Evolutionary conservation across 1,140 invertebrate genomes (phyloP), one percentile per base, ranked within the genome.

Genomic region (Eumeta japonica): DNA sequence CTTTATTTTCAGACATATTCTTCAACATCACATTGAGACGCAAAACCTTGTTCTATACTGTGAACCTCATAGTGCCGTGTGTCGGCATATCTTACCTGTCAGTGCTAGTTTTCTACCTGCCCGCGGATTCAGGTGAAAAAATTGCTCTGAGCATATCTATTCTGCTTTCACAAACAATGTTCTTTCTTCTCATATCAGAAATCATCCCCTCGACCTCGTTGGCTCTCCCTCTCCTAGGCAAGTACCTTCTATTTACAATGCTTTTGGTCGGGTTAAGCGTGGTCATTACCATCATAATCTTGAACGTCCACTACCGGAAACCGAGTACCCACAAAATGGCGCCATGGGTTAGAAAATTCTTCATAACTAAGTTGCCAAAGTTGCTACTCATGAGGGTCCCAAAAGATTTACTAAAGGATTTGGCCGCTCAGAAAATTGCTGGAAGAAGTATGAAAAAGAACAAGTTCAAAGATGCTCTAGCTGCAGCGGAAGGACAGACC

Each of bases 211-310:
- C 97, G 0, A 99, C 97, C 1, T 98, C 95, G 2, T 75, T 99
- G 28, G 95, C 96, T 0, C 78, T 99, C 17, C 97, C 97, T 3
- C 77, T 99, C 2, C 82, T 99, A 10, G 96, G 97, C 16, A 98
- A 98, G 75, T 99, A 99, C 74, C 82, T 99, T 0, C 81, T 99
- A 0, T 99, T 99, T 63, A 99, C 97, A 1, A 98, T 99, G 94
- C 82, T 98, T 27, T 79, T 99, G 14, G 96, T 99, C 1, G 95
- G 90, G 0, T 71, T 98, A 5, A 98, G 95, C 13, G 96, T 99
- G 27, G 85, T 97, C 11, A 90, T 98, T 45, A 98, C 97, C 13
- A 98, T 99, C 48, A 85, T 97, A 39, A 95, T 99, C 52, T 78
- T 99, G 15, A 99, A 99, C 67, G 89, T 99, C n/a, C 97, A 99